Evolutionary conservation across 2,888 invertebrate genomes (phyloP).

Genomic region (Campaea margaritaria): DNA sequence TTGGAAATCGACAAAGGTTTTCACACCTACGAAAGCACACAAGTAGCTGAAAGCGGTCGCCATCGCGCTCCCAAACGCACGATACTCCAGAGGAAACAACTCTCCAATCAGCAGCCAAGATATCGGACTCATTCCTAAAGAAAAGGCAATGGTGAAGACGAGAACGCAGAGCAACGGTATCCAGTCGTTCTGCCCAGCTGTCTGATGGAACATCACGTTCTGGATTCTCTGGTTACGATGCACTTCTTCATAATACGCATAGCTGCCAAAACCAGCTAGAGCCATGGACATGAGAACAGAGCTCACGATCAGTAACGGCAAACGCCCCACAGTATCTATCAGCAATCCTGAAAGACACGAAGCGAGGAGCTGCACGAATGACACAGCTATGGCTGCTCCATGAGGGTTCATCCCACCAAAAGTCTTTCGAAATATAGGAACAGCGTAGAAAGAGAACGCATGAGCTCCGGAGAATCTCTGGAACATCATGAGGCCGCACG

Average conservation of each 20-base stretch:
- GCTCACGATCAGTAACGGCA: constrained; percentile 93
- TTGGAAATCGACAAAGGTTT: constrained; percentile 94
- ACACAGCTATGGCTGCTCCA: constrained; percentile 93
- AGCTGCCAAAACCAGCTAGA: constrained; percentile 93
- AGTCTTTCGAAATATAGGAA: constrained; percentile 93
- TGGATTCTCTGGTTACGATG: constrained; percentile 84
- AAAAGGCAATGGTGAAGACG: constrained; percentile 93
- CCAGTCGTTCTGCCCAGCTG: constrained; percentile 89
- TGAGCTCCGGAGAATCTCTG: constrained; percentile 94
- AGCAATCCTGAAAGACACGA: constrained; percentile 92
- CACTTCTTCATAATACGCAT: constrained; percentile 91
- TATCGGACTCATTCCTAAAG: constrained; percentile 95
- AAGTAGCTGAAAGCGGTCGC: constrained; percentile 94
- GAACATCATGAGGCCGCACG: constrained; percentile 95
- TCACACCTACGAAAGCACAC: constrained; percentile 94
- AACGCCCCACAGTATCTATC: constrained; percentile 94
- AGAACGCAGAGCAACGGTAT: constrained; percentile 93
- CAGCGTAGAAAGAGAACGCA: constrained; percentile 94
- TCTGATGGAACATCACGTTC: constrained; percentile 80
- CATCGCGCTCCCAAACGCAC: constrained; percentile 94
- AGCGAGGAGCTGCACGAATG: constrained; percentile 93
- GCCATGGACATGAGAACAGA: constrained; percentile 94
- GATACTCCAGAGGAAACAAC: constrained; percentile 92
- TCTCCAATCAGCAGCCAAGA: constrained; percentile 94
- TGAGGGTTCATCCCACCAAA: constrained; percentile 93